Evolutionary conservation across 2,113 vertebrate genomes (phyloP), one percentile per base, ranked within the genome.

Genomic region (Alligator sinensis): DNA sequence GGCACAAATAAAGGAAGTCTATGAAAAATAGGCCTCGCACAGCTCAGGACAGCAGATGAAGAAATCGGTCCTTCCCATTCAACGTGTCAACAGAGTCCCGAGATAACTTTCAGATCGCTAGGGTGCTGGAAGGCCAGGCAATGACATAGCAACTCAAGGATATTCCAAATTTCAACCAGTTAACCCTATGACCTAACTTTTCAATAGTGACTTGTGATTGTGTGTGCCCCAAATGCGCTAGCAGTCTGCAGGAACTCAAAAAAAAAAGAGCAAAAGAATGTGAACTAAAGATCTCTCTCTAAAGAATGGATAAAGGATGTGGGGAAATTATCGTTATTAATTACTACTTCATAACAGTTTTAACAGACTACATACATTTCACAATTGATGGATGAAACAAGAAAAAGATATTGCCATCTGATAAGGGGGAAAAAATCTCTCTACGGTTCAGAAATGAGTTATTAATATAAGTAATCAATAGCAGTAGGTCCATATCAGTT

Each of bases 381-480:
- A 85, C 59, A 92, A 90, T 3, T 57, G 54, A 83, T 80, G 55
- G 28, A 74, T 78, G n/a, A 91, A 93, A 87, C 55, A 16, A 77
- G 30, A 60, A 34, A 34, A 63, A 84, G 1, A 3, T n/a, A 77
- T 28, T 87, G 60, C 18, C 11, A 92, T 54, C 77, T 87, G 70
- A 27, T 12, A 54, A 47, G 54, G 28, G n/a, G 59, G 59, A 28
- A 84, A 30, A 21, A 38, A 6, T 24, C 24, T 78, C 82, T 75
- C 61, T 91, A 80, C 79, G 80, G 88, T 89, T 30, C 57, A 87
- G 72, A 38, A 88, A 91, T 96, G 95, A 97, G 97, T 98, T 97
- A 97, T 97, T 92, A 95, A 95, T 91, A 30, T 28, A 91, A 79
- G 92, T 96, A 97, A 97, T 98, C 98, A 89, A 98, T 97, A 96